Conservation (phyloP, 2,113 vertebrate genomes). For the Gymnocephalus cernua region DNA sequence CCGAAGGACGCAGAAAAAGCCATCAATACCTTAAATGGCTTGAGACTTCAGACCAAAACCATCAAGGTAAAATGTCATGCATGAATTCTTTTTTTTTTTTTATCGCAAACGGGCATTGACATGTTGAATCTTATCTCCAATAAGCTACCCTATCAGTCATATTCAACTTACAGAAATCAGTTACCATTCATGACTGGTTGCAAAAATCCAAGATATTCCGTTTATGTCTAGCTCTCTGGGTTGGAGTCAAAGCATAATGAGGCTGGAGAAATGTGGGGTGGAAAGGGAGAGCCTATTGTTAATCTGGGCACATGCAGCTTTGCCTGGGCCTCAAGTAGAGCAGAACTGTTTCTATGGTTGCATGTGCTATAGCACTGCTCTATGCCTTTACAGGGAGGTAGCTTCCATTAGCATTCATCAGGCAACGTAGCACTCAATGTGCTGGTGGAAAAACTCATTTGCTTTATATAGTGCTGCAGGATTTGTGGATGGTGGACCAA, state of each 20-base stretch:
- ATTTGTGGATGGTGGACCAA: constrained; percentile 52
- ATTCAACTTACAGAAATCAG: constrained; percentile 7
- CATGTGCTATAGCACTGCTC: constrained; percentile 70
- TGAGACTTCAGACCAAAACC: constrained; percentile 99
- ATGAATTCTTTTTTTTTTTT: neutral
- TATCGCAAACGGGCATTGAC: neutral
- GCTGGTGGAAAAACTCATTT: constrained; percentile 71
- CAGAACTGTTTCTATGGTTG: constrained; percentile 84
- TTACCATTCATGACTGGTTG: constrained; percentile 8
- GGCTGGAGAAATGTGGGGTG: constrained; percentile 56
- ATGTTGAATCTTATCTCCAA: neutral
- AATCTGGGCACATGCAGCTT: constrained; percentile 75
- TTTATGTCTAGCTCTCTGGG: constrained; percentile 33
- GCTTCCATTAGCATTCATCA: constrained; percentile 81
- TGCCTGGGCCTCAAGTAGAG: constrained; percentile 73
- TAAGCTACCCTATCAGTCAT: neutral
- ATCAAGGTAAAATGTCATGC: constrained; percentile 90
- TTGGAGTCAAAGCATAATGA: constrained; percentile 57
- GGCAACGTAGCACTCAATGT: constrained; percentile 63
- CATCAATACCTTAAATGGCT: constrained; percentile 97
- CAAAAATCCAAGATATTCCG: constrained; percentile 13
- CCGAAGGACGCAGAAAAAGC: constrained; percentile 98
- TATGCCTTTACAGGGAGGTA: constrained; percentile 74
- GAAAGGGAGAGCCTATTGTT: constrained; percentile 77
- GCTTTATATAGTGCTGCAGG: constrained; percentile 68